Percentiles rank a stretch among this genome's conserved stretches.
These are phyloP conservation scores for Apotomis capreana DNA, from an alignment of 2,888 invertebrate species.

Conservation along the genomic window DNA sequence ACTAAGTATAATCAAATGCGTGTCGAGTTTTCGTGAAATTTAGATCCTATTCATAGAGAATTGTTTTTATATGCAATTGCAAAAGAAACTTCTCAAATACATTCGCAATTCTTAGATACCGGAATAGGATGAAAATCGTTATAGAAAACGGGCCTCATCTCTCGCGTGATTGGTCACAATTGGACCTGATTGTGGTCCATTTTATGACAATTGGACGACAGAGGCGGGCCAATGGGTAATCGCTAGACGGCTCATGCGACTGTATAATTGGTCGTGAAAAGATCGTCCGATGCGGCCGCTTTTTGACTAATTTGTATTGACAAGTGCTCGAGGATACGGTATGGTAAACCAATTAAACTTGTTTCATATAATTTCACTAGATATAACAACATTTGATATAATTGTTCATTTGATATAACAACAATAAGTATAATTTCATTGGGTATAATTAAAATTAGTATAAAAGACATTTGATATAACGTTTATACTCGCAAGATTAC, in stretches of 20 bases:
- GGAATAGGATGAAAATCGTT: slow-evolving; percentile 49
- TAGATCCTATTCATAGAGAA: too few relatives aligned
- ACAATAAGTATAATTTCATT: too few relatives aligned
- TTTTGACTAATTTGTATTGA: slow-evolving; percentile 35
- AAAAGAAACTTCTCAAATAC: background rate
- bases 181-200: slow-evolving; percentile 77
- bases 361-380: too few relatives aligned
- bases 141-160: slow-evolving; percentile 50
- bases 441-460: too few relatives aligned
- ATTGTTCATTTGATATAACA: too few relatives aligned
- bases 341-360: slow-evolving; percentile 21
- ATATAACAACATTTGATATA: too few relatives aligned
- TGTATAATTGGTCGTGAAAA: slow-evolving; percentile 67
- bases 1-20: too few relatives aligned
- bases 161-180: slow-evolving; percentile 70
- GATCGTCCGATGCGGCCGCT: slow-evolving; percentile 59
- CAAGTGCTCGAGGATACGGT: background rate
- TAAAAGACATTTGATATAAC: too few relatives aligned
- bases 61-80: background rate
- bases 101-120: slow-evolving; percentile 39
- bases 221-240: slow-evolving; percentile 61
- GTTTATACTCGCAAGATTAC: too few relatives aligned
- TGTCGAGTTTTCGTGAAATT: too few relatives aligned
- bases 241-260: slow-evolving; percentile 68
- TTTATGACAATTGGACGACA: slow-evolving; percentile 73